Base-by-base conservation (phyloP, 2,113 vertebrate species). In the Peromyscus leucopus region DNA sequence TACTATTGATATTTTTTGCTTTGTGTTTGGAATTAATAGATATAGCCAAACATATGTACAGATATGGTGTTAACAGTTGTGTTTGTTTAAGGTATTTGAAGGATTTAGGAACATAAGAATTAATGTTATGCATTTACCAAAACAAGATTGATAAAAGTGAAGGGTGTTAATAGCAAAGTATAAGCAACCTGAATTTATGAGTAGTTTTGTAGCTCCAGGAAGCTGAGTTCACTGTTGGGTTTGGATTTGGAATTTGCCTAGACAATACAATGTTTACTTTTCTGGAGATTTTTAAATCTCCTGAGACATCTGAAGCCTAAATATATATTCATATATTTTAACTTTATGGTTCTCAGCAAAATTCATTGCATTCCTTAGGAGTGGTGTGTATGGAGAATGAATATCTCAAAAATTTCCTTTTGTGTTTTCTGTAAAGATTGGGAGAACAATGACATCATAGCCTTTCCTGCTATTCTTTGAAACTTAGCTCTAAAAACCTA, bases 381-480 rank as follows among this genome's bases (percentile, higher is more conserved):
- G 71, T 85, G 39, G 59, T 93, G 55, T 93, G 5, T 90, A 36
- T 83, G 48, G 83, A 96, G n/a, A 78, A 84, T 88, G 46, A 93
- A 22, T 90, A 92, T 96, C 69, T 95, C 79, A 71, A 89, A 95
- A 90, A 80, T 96, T 98, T 98, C 96, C 91, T 88, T 98, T 93
- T 71, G 65, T n/a, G 9, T 89, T 96, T 67, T 90, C 93, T 69
- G 72, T 97, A 97, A 97, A 96, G 59, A 90, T 87, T 93, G 91
- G 24, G 78, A 94, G 55, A 93, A 92, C 57, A 93, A 48, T 96
- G 83, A 92, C 13, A 1, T 93, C 83, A 78, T 75, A 87, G 59
- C 51, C 74, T 95, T 97, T 97, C 97, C 94, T 94, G 80, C 63
- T 96, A 94, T 96, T 98, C 95, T 97, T 96, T 93, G 71, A 94